Evolutionary conservation across 2,797 vertebrate species (phyloP), one percentile per base, ranked within the genome.

Genomic region (Iguana delicatissima): DNA sequence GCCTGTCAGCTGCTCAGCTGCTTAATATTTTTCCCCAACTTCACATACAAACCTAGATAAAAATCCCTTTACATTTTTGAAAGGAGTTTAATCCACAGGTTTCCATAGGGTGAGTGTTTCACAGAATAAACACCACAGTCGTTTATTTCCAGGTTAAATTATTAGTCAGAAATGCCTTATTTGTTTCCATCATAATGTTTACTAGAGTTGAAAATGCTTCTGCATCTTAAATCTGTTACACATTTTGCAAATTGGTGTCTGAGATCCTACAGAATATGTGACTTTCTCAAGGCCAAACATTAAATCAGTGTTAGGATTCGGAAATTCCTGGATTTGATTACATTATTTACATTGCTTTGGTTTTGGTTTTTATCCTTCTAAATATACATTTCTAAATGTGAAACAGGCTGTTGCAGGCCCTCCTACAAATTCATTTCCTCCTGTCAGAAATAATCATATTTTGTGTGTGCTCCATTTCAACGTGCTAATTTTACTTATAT

Each of bases 401-500:
- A 87, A 87, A 87, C 88, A 92, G 88, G 74, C 73, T 73, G 46
- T 84, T 77, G 6, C 55, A 91, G 80, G 0, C 0, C 7, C 72
- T 92, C 87, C 83, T 92, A 77, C 50, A 82, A 74, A 93, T 93
- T 81, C 86, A 87, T 93, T 91, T 93, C 90, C 92, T 92, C 79
- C 81, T 86, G 85, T 92, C 64, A 55, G 55, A 86, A 67, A 72
- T 50, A 86, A 92, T 82, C 72, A 74, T 84, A 72, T 80, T 92
- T 87, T 84, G 64, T 69, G 73, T 84, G 74, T 84, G 64, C 74
- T 83, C 73, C 73, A 50, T 57, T 87, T 84, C 80, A 86, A 84
- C 69, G 85, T 89, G 88, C 81, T 91, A 91, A 91, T 91, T 91
- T 91, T 91, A 84, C 62, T 84, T 88, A 18, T 84, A 77, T 59